Conservation (phyloP, 2,888 invertebrate species). For the Pyralis farinalis region DNA sequence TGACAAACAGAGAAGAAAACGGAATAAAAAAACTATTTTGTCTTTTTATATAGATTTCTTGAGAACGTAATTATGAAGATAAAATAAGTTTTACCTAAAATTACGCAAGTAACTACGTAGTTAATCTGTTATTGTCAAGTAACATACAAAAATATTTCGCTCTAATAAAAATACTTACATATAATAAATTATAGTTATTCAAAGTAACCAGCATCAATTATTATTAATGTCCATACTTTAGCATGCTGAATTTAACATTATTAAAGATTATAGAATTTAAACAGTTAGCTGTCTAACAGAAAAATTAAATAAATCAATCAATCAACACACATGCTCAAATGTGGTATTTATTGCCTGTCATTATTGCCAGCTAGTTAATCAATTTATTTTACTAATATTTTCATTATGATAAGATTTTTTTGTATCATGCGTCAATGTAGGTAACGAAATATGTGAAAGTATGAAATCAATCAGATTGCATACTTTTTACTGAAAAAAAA, state of each 20-base stretch:
- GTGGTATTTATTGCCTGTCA: constrained; percentile 63
- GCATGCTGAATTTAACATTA: constrained; percentile 2
- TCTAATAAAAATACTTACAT: constrained; percentile 1
- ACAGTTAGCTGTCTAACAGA: constrained; percentile 24
- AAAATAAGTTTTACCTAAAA: no score
- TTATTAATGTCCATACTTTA: neutral
- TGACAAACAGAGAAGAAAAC: no score
- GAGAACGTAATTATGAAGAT: no score
- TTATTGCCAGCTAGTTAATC: constrained; percentile 53
- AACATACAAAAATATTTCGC: constrained; percentile 1
- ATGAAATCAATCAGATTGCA: no score
- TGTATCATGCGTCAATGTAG: neutral
- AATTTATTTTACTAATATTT: constrained; percentile 40
- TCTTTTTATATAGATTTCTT: no score
- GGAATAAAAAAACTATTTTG: no score
- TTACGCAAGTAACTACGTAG: no score
- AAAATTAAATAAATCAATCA: constrained; percentile 38
- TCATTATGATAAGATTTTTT: constrained; percentile 5
- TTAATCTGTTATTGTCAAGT: neutral
- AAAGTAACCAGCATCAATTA: constrained; percentile 16
- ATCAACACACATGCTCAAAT: constrained; percentile 27
- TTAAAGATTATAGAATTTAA: constrained; percentile 5
- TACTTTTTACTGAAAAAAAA: no score
- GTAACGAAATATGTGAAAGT: neutral
- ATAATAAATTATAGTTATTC: neutral